Evolutionary conservation across 1,140 invertebrate species (phyloP).

Genomic region (Drosophila mayri): DNA sequence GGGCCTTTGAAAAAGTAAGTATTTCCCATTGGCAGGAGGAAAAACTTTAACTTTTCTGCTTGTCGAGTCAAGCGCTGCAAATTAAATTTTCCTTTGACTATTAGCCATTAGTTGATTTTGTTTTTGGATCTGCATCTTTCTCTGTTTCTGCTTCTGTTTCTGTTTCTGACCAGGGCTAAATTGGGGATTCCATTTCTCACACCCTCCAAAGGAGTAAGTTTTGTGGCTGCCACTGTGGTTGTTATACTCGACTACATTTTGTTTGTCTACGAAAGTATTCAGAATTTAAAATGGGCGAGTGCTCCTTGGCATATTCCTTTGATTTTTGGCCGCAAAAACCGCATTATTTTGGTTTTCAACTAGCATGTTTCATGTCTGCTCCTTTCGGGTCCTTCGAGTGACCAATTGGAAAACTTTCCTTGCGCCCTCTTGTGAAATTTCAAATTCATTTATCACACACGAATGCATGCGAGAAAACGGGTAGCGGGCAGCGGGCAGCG

Average conservation of each 20-base stretch:
- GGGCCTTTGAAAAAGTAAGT: background rate
- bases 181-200: slow-evolving; percentile 4
- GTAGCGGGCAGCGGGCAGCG: background rate
- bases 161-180: slow-evolving; percentile 10
- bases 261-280: slow-evolving; percentile 46
- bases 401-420: slow-evolving; percentile 53
- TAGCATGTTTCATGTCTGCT: slow-evolving; percentile 15
- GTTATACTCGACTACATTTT: slow-evolving; percentile 68
- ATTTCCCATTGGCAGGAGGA: too few relatives aligned
- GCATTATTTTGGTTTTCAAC: slow-evolving; percentile 71
- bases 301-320: slow-evolving; percentile 54
- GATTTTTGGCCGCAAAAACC: slow-evolving; percentile 67
- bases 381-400: slow-evolving; percentile 24
- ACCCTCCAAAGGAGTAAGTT: slow-evolving; percentile 47
- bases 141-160: background rate
- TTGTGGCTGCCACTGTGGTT: slow-evolving; percentile 51
- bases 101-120: slow-evolving; percentile 36
- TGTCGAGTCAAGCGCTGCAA: slow-evolving; percentile 50
- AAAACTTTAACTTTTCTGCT: slow-evolving; percentile 29
- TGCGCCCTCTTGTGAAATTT: slow-evolving; percentile 36
- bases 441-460: slow-evolving; percentile 59
- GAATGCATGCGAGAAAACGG: slow-evolving; percentile 38
- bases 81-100: slow-evolving; percentile 66
- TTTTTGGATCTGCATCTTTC: background rate
- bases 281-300: slow-evolving; percentile 16